A percentile compares a stretch with the other conserved stretches of the same genome.
These are phyloP conservation scores for Leptothorax acervorum DNA, from an alignment of 2,888 invertebrate genomes.

Conservation along the genomic window DNA sequence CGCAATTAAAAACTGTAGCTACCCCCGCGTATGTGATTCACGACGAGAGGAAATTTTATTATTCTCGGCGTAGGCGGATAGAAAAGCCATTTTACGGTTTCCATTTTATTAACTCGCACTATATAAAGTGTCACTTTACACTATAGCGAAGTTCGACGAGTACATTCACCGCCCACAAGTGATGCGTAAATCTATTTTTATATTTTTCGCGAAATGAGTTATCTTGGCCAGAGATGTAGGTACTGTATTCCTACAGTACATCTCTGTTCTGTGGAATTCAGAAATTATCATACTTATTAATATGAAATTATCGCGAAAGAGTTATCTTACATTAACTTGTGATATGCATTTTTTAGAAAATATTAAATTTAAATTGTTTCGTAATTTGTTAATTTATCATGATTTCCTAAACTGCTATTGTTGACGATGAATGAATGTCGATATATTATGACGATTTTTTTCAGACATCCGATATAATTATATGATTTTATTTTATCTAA, in stretches of 20 bases:
- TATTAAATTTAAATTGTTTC: not conserved
- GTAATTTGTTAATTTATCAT: not conserved
- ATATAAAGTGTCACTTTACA: conserved; percentile 22
- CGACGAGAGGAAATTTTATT: conserved; percentile 32
- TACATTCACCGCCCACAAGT: not conserved
- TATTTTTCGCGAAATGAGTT: not conserved
- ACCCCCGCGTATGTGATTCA: conserved; percentile 21
- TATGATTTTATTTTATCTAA: not conserved
- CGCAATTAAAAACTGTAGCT: conserved; percentile 45
- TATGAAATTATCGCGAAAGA: not conserved
- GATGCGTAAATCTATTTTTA: not conserved
- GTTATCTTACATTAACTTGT: not conserved
- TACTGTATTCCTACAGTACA: no score
- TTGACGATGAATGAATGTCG: not conserved
- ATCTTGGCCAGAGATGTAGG: not conserved
- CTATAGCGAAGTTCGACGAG: not conserved
- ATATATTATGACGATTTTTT: not conserved
- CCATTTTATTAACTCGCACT: conserved; percentile 30
- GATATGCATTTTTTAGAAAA: not conserved
- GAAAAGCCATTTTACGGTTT: conserved; percentile 20
- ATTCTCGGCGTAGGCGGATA: not conserved
- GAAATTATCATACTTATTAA: not conserved
- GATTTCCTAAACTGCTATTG: not conserved
- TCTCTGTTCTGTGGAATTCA: not conserved
- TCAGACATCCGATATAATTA: not conserved